phyloP scores from a whole-genome alignment of 2,113 vertebrate genomes.

The Pluvianellus socialis region DNA sequence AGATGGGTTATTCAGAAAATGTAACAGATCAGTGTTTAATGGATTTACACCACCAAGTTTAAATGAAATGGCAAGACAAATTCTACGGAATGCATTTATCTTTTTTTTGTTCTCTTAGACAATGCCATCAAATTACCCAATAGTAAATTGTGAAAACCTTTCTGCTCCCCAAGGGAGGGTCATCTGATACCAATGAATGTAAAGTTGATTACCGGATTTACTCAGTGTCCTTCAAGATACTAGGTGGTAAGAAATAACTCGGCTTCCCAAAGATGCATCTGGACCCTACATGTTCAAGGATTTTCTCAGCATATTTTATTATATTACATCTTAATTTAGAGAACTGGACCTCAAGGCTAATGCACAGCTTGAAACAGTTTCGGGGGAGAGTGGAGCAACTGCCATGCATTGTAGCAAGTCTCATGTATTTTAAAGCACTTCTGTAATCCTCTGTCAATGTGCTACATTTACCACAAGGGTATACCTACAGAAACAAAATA shows the following conservation, averaged over 20 bases:
- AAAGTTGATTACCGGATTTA: not conserved
- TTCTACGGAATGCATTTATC: not conserved
- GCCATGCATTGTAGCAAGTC: not conserved
- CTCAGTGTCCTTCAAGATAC: not conserved
- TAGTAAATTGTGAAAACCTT: not conserved
- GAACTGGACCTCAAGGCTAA: not conserved
- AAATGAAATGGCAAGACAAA: not conserved
- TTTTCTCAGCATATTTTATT: not conserved
- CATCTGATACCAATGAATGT: fast-evolving
- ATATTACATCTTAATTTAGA: not conserved
- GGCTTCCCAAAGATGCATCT: not conserved
- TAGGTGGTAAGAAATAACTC: not conserved
- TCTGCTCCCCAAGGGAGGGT: not conserved
- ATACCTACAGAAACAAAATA: not conserved
- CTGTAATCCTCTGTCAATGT: not conserved
- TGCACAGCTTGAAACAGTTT: not conserved
- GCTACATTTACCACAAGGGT: not conserved
- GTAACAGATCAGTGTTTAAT: not conserved
- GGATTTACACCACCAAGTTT: not conserved
- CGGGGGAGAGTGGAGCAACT: not conserved
- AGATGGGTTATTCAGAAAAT: not conserved
- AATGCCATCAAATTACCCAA: not conserved
- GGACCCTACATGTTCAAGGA: not conserved
- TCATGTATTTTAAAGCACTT: not conserved
- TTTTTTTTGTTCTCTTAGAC: not conserved